phyloP scores from a whole-genome alignment of 1,140 invertebrate genomes.

The Macrosteles quadrilineatus region DNA sequence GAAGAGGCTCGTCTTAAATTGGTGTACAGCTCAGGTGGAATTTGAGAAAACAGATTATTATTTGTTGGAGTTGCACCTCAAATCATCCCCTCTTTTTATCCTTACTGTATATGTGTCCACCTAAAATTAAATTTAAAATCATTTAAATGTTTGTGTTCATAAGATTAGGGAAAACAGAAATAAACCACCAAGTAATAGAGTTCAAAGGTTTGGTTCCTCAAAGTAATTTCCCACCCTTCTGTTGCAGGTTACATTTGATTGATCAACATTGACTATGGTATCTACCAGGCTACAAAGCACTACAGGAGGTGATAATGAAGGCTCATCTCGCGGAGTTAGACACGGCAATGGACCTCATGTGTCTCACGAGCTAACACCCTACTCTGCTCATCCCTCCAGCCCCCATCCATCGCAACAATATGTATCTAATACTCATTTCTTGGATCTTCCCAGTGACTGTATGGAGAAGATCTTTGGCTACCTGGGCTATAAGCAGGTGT shows the following conservation, averaged over 20 bases:
- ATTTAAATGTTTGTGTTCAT: no score
- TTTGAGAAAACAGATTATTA: no score
- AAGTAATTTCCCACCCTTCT: no score
- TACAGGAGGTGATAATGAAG: conserved; percentile 53
- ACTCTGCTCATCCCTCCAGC: conserved; percentile 48
- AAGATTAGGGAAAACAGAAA: no score
- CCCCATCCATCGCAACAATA: conserved; percentile 5
- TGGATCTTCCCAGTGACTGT: conserved; percentile 77
- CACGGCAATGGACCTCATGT: conserved; percentile 52
- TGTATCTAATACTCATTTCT: conserved; percentile 47
- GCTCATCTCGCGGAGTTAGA: conserved; percentile 48
- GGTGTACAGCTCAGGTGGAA: no score
- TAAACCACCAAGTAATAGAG: no score
- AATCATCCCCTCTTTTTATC: no score
- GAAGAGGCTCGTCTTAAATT: no score
- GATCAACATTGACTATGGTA: conserved; percentile 61
- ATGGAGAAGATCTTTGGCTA: conserved; percentile 76
- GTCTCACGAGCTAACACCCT: conserved; percentile 27
- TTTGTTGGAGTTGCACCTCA: no score
- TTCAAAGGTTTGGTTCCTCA: no score
- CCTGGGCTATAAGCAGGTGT: conserved; percentile 72
- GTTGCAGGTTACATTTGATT: not conserved
- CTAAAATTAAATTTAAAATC: no score
- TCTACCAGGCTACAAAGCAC: conserved; percentile 77
- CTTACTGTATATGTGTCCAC: no score